Evolutionary conservation across 1,140 invertebrate species (phyloP), one percentile per base, ranked within the genome.

Genomic region (Apolygus lucorum): DNA sequence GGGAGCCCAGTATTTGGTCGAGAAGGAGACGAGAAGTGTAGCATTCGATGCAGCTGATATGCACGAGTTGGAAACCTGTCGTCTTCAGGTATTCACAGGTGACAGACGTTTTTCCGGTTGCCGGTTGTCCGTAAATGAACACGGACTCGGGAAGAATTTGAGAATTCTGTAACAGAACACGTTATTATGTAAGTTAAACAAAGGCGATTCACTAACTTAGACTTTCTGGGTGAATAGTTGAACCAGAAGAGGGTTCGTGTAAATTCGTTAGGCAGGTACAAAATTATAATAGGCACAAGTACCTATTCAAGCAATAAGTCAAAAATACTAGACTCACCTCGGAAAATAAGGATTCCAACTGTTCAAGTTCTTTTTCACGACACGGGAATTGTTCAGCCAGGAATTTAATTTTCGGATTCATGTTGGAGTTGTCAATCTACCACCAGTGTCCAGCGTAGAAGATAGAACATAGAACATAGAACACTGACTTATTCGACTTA

Each of bases 41-140:
- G 75, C 89, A 90, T 77, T 95, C 92, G 2, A 92, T 82, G 76
- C 90, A 90, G 78, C 93, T 91, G n/a, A 94, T 78, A 62, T 85
- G 77, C 25, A 87, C 85, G 74, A 84, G 80, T 76, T 85, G 86
- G 52, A 87, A 85, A 8, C 82, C 74, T 42, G 87, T 80, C 72
- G 82, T 77, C 22, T 82, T 74, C 0, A 93, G 75, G 14, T 90
- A 76, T 21, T 79, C 79, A 54, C 80, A 79, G 1, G 91, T 76
- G 52, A 92, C 81, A 0, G 87, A 77, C 26, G 87, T 87, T 81
- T 95, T 95, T 24, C 92, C 92, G 14, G 89, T 90, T 2, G 88
- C 86, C 72, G 89, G 85, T 75, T 88, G 86, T 42, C 93, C 93
- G 77, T 88, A 87, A 29, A 92, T 72, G 79, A 90, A 92, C 70